Conservation (phyloP, 2,113 vertebrate species). For the Aleadryas rufinucha region DNA sequence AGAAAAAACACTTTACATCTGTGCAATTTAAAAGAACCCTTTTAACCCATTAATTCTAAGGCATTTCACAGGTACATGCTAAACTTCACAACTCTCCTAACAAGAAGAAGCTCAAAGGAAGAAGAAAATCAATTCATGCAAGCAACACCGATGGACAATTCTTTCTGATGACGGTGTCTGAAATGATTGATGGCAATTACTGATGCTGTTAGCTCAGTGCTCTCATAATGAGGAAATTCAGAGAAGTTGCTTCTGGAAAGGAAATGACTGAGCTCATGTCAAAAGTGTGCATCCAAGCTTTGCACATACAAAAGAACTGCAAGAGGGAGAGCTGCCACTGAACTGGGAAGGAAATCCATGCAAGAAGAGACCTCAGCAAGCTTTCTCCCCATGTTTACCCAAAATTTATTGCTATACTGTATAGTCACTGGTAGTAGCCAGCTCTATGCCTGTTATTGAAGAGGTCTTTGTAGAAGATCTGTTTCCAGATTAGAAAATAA, state of each 20-base stretch:
- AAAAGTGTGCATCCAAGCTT: background rate
- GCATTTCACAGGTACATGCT: background rate
- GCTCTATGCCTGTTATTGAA: background rate
- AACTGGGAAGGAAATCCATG: background rate
- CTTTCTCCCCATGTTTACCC: background rate
- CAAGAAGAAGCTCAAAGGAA: background rate
- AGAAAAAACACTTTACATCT: background rate
- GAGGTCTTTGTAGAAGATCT: background rate
- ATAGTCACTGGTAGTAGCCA: background rate
- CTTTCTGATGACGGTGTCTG: background rate
- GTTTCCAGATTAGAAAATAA: background rate
- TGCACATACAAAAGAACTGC: background rate
- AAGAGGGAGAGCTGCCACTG: background rate
- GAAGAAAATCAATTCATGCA: background rate
- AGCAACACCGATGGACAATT: background rate
- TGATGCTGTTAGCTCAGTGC: background rate
- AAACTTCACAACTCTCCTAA: slow-evolving; percentile 1
- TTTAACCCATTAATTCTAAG: background rate
- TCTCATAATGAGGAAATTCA: slow-evolving; percentile 14
- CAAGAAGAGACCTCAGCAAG: background rate
- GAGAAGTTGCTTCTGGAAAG: background rate
- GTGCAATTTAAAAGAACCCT: background rate
- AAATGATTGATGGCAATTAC: slow-evolving; percentile 13
- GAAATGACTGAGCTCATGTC: background rate
- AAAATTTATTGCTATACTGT: background rate